These are phyloP conservation scores for Tenualosa ilisha DNA, from an alignment of 2,797 vertebrate species.

Conservation along the genomic window DNA sequence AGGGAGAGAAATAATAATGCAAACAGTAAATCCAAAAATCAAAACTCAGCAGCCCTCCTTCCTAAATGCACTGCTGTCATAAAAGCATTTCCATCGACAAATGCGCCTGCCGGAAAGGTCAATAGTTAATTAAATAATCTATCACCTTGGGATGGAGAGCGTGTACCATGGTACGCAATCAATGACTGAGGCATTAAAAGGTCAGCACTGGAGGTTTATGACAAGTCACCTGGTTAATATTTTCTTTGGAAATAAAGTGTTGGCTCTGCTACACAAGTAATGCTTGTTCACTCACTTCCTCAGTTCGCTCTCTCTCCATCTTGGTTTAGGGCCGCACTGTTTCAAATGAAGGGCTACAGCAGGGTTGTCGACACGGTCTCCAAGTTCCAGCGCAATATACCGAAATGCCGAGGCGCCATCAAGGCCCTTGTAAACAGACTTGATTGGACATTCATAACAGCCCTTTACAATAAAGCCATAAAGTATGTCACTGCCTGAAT, in stretches of 20 bases:
- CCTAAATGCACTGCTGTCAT: slow-evolving; percentile 83
- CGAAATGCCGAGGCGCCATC: background rate
- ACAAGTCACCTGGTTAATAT: slow-evolving; percentile 86
- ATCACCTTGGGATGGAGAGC: slow-evolving; percentile 96
- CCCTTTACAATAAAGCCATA: slow-evolving; percentile 7
- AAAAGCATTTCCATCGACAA: slow-evolving; percentile 90
- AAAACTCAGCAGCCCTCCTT: slow-evolving; percentile 79
- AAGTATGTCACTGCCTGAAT: slow-evolving; percentile 5
- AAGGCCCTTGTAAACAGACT: slow-evolving; percentile 21
- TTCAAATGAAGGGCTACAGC: slow-evolving; percentile 18
- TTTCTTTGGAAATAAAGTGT: slow-evolving; percentile 73
- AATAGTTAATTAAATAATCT: slow-evolving; percentile 99
- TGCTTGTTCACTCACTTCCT: slow-evolving; percentile 7
- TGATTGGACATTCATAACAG: slow-evolving; percentile 21
- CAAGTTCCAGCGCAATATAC: slow-evolving; percentile 15
- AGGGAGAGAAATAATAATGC: slow-evolving; percentile 35
- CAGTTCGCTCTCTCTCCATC: background rate
- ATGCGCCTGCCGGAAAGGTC: slow-evolving; percentile 96
- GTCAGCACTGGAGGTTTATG: slow-evolving; percentile 93
- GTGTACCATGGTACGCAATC: slow-evolving; percentile 87
- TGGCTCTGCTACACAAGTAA: slow-evolving; percentile 38
- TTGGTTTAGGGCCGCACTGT: slow-evolving; percentile 20
- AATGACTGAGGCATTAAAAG: slow-evolving; percentile 97
- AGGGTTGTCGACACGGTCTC: slow-evolving; percentile 8
- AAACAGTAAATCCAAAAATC: slow-evolving; percentile 80